A percentile compares a stretch with the other conserved stretches of the same genome.
Conservation (phyloP, 2,113 vertebrate species). For the Centrocercus urophasianus region DNA sequence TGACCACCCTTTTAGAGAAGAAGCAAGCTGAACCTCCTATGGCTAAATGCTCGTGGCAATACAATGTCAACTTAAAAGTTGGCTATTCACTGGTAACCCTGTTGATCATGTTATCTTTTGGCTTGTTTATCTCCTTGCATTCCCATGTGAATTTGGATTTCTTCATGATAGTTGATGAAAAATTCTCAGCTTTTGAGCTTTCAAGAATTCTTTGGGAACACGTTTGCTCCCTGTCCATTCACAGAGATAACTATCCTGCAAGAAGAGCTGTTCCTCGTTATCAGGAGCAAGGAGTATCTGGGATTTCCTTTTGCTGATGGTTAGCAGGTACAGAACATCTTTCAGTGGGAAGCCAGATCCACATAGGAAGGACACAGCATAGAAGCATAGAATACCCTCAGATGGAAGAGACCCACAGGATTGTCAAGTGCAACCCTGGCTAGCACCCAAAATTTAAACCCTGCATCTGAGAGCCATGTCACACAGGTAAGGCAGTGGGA, state of each 20-base stretch:
- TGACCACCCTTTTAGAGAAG: too few species aligned
- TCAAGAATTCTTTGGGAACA: background rate
- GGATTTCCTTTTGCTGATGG: too few species aligned
- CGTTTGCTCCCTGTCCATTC: accelerated
- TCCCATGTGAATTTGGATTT: background rate
- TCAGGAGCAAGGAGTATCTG: background rate
- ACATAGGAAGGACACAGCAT: too few species aligned
- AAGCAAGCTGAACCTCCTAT: too few species aligned
- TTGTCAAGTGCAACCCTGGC: too few species aligned
- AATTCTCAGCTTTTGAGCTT: background rate
- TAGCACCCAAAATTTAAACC: too few species aligned
- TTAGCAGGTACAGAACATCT: too few species aligned
- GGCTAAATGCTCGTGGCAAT: background rate
- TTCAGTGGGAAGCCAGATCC: too few species aligned
- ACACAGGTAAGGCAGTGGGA: accelerated
- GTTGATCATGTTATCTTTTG: background rate
- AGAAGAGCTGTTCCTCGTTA: background rate
- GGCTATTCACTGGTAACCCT: background rate
- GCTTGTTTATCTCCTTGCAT: background rate
- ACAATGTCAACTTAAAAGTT: background rate
- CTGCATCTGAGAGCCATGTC: too few species aligned
- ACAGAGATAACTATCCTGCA: background rate
- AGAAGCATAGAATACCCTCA: too few species aligned
- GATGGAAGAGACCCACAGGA: too few species aligned
- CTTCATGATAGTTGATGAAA: background rate